Evolutionary conservation across 2,797 vertebrate genomes (phyloP).

Genomic region (Hydrolagus colliei): DNA sequence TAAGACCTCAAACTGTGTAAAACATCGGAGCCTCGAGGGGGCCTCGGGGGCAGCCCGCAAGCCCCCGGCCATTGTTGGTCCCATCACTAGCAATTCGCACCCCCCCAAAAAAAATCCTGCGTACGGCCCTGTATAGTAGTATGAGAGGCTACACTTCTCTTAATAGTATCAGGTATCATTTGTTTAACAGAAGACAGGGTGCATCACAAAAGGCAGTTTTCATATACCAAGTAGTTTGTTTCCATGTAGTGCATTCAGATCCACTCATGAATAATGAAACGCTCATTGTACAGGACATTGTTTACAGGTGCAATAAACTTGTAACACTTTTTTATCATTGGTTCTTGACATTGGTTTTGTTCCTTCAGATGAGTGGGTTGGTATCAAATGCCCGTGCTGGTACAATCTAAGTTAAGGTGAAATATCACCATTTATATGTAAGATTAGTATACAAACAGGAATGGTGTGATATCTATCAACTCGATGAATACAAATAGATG

Average conservation of each 20-base stretch:
- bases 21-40: too few relatives aligned
- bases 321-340: background rate
- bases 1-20: too few relatives aligned
- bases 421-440: too few relatives aligned
- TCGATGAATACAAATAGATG: too few relatives aligned
- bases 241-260: background rate
- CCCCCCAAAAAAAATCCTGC: too few relatives aligned
- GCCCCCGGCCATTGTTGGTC: too few relatives aligned
- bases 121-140: background rate
- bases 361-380: background rate
- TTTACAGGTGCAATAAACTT: background rate
- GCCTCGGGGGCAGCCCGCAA: too few relatives aligned
- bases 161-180: background rate
- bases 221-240: background rate
- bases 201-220: background rate
- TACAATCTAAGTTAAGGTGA: background rate
- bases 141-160: background rate
- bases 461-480: too few relatives aligned
- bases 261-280: background rate
- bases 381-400: background rate
- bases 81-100: too few relatives aligned
- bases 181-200: background rate
- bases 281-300: background rate
- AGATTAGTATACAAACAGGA: background rate
- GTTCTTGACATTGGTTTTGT: background rate